These are phyloP conservation scores for Hypotaenidia philippensis DNA, from an alignment of 2,797 vertebrate species.

Conservation along the genomic window DNA sequence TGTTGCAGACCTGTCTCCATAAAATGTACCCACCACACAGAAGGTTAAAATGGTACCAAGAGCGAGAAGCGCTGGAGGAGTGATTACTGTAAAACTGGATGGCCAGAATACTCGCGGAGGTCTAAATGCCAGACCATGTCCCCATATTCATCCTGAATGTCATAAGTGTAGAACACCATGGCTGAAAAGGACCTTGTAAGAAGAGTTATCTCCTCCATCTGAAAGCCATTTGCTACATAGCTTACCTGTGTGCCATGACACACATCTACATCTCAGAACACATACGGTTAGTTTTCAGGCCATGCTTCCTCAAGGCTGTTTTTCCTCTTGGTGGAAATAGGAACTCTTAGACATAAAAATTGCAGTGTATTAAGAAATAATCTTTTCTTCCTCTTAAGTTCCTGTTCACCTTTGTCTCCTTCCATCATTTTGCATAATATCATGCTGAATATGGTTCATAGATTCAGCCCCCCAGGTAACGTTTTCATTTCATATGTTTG, in stretches of 20 bases:
- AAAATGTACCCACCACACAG: not conserved
- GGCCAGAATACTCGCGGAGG: not conserved
- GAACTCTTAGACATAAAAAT: not conserved
- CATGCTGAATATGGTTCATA: not conserved
- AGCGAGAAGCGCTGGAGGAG: not conserved
- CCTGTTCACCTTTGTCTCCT: not conserved
- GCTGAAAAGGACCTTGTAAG: not conserved
- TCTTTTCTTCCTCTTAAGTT: not conserved
- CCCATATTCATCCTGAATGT: not conserved
- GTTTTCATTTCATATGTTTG: slow-evolving; percentile 33
- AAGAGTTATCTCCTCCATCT: not conserved
- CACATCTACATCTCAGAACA: not conserved
- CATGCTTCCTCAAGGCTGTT: not conserved
- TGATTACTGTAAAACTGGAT: not conserved
- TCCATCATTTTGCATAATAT: slow-evolving; percentile 1
- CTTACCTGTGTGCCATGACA: not conserved
- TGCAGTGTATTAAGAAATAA: not conserved
- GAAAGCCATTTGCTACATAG: not conserved
- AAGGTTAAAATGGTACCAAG: not conserved
- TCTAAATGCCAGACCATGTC: not conserved
- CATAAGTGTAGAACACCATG: not conserved
- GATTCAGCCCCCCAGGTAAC: slow-evolving; percentile 1
- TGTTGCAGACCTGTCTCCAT: not conserved
- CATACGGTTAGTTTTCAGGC: not conserved
- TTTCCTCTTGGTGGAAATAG: not conserved